These are phyloP conservation scores for Megalonaias nervosa DNA, from an alignment of 1,140 invertebrate species.

Conservation along the genomic window DNA sequence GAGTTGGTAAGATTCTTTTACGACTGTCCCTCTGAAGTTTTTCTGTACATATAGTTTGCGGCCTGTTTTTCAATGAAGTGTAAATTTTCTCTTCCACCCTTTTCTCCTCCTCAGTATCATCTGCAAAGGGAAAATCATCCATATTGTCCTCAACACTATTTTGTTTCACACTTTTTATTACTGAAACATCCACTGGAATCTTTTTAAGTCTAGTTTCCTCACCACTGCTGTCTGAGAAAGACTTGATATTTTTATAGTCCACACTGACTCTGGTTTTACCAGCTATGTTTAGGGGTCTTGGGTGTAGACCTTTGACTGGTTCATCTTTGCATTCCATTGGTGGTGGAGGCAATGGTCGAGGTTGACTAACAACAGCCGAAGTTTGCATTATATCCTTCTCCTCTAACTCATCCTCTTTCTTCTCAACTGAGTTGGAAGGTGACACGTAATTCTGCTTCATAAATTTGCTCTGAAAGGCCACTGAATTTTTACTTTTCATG, in stretches of 20 bases:
- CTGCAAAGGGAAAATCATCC: conserved; percentile 66
- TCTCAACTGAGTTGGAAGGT: conserved; percentile 21
- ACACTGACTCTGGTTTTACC: conserved; percentile 44
- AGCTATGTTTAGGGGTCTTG: background rate
- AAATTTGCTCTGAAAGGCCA: conserved; percentile 51
- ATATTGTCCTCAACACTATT: conserved; percentile 42
- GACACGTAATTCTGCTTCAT: conserved; percentile 43
- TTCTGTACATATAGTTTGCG: background rate
- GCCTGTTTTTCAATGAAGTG: conserved; percentile 52
- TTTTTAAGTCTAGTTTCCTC: conserved; percentile 39
- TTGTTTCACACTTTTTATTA: conserved; percentile 33
- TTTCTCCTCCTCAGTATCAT: conserved; percentile 60
- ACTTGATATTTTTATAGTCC: conserved; percentile 42
- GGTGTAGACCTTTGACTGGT: background rate
- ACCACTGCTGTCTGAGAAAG: conserved; percentile 39
- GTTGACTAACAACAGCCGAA: conserved; percentile 24
- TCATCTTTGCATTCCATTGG: background rate
- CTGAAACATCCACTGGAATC: conserved; percentile 27
- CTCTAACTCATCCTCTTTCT: conserved; percentile 1
- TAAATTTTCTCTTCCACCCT: conserved; percentile 54
- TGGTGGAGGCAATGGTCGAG: conserved; percentile 26
- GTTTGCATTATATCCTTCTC: background rate
- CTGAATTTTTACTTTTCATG: conserved; percentile 36
- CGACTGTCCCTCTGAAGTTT: conserved; percentile 29
- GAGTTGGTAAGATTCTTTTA: conserved; percentile 54